Base-by-base conservation (phyloP, 2,797 vertebrate species). In the Chaetodon trifasciatus region DNA sequence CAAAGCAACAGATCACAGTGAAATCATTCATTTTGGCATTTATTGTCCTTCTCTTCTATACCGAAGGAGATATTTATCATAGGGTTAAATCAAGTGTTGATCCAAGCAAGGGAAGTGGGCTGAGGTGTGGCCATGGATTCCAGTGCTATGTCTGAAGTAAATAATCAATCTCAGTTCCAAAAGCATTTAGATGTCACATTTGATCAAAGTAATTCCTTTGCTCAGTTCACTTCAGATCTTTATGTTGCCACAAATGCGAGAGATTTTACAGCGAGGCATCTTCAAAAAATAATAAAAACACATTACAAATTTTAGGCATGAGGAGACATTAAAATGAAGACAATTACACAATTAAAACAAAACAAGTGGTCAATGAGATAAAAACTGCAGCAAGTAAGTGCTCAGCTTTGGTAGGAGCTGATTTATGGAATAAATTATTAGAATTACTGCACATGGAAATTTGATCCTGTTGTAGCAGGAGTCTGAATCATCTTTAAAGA, bases 21-120 rank as follows among this genome's bases (percentile, higher is more conserved):
- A 78, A 79, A 83, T 72, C 40, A 4, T 76, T 79, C 75, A 70
- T 68, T 62, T 78, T 90, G 85, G 70, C 84, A 72, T 90, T 89
- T 87, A 83, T 70, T 75, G 74, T 81, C 67, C 55, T 66, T 57
- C 19, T 76, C 76, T 57, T 50, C 60, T 16, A 19, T 61, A 70
- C 28, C 53, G 58, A 69, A 64, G 73, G 47, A 64, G 64, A 53
- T 21, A 82, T 80, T 42, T 39, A 81, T 89, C 82, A 84, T n/a
- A 71, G 56, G 71, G 42, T 73, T 86, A 69, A 74, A 47, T 66
- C 67, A 72, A 65, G 63, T 79, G 60, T 53, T 85, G 67, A 76
- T 76, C 15, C 19, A 71, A 78, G 63, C 21, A n/a, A 24, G 39
- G 28, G 24, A 63, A 70, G 23, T 50, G 47, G 23, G 71, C 44